Base-by-base conservation (phyloP, 2,888 invertebrate genomes). In the Arrhopalites spinosus region DNA sequence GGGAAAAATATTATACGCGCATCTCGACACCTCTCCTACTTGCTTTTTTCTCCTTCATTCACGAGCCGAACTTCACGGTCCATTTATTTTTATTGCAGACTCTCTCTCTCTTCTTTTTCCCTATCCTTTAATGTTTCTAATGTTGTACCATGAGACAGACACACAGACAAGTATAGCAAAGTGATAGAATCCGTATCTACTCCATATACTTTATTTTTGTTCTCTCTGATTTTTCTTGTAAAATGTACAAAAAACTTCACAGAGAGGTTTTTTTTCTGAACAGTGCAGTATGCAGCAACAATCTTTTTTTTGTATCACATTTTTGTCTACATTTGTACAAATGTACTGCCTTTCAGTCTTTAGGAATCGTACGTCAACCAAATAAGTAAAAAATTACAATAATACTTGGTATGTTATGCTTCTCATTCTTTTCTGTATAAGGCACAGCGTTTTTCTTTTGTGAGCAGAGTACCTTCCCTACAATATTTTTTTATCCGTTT, bases 71-170 rank as follows among this genome's bases (percentile, higher is more conserved):
- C n/a, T 70, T 70, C 56, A 29, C 36, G 70, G 70, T 17, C 70
- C 70, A 70, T 70, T 70, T 70, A 70, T 50, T 70, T 70, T 70
- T 70, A 70, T 56, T 70, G 59, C 59, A 59, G 59, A 59, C 20
- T 59, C 23, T 68, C n/a, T 47, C 29, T 68, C 47, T n/a, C 20
- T 43, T 43, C 29, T 20, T 20, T 23, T 27, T 66, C n/a, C 29
- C 20, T 23, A n/a, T 59, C 7, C 59, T 59, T 25, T 3, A 36
- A 11, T 36, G 3, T 23, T 2, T 59, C 2, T 3, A n/a, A 59
- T 23, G 23, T 59, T 2, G 13, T 59, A 59, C 59, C 23, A 7
- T 20, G 2, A 20, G 2, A 2, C 13, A 20, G 2, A 2, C 59
- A 23, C 59, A 8, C 50, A 8, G 3, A 5, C 50, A 45, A 45